These are phyloP conservation scores for Pristionchus japonicus DNA, from an alignment of 2,888 invertebrate genomes.

Conservation along the genomic window DNA sequence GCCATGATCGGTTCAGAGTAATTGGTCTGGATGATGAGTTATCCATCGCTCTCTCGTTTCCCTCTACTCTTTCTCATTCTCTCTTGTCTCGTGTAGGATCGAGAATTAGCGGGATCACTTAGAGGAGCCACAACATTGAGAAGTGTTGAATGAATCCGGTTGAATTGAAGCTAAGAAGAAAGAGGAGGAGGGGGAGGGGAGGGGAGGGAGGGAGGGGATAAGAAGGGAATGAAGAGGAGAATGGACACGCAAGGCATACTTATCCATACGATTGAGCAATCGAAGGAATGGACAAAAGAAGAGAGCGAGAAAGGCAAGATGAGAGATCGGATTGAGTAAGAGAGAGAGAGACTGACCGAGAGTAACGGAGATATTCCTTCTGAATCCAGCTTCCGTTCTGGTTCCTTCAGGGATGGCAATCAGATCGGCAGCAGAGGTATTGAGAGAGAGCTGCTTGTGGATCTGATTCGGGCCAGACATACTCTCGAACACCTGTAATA, in stretches of 20 bases:
- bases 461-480: constrained; percentile 70
- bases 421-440: constrained; percentile 57
- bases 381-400: constrained; percentile 81
- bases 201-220: no score
- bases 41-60: neutral
- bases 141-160: constrained; percentile 41
- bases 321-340: neutral
- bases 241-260: neutral
- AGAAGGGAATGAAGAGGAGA: neutral
- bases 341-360: no score
- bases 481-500: constrained; percentile 51
- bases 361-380: constrained; percentile 82
- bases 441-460: constrained; percentile 57
- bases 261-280: neutral
- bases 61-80: neutral
- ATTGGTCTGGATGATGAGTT: neutral
- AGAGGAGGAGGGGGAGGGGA: neutral
- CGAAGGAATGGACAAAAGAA: neutral
- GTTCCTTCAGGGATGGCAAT: constrained; percentile 80
- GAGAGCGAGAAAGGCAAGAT: neutral
- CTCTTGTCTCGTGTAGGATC: neutral
- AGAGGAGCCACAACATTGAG: constrained; percentile 22
- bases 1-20: neutral
- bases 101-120: constrained; percentile 28
- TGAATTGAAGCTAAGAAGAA: constrained; percentile 11